phyloP scores from a whole-genome alignment of 2,113 vertebrate species.

The Calypte anna region DNA sequence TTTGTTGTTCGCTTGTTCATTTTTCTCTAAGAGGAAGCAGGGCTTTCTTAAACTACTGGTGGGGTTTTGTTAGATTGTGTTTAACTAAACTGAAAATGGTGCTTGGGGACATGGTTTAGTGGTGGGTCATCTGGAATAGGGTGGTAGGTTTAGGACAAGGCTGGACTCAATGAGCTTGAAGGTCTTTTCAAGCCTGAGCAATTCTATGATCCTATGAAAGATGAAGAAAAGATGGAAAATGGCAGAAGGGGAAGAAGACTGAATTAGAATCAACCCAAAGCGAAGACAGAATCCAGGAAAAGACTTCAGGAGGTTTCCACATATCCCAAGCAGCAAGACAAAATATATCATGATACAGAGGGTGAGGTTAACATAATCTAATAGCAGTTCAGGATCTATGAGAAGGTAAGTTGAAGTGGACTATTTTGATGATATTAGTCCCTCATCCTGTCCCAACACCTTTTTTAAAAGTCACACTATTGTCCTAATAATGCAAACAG shows the following conservation, averaged over 20 bases:
- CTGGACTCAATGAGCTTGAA: too few species aligned
- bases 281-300: neutral
- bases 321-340: neutral
- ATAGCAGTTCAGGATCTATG: neutral
- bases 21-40: neutral
- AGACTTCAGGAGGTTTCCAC: neutral
- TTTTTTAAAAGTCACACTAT: neutral
- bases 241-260: neutral
- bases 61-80: neutral
- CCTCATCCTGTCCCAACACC: neutral
- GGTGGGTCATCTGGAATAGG: too few species aligned
- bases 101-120: too few species aligned
- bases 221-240: slow-evolving; percentile 1
- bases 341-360: neutral
- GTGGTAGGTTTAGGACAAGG: too few species aligned
- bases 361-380: neutral
- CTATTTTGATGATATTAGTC: neutral
- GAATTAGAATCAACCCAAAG: neutral
- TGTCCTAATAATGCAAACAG: neutral
- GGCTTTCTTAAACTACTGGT: neutral
- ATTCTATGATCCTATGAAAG: neutral
- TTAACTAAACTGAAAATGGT: neutral
- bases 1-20: neutral
- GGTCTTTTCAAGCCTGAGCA: too few species aligned
- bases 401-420: neutral